These are phyloP conservation scores for Galerucella calmariensis DNA, from an alignment of 2,888 invertebrate genomes.

Conservation along the genomic window DNA sequence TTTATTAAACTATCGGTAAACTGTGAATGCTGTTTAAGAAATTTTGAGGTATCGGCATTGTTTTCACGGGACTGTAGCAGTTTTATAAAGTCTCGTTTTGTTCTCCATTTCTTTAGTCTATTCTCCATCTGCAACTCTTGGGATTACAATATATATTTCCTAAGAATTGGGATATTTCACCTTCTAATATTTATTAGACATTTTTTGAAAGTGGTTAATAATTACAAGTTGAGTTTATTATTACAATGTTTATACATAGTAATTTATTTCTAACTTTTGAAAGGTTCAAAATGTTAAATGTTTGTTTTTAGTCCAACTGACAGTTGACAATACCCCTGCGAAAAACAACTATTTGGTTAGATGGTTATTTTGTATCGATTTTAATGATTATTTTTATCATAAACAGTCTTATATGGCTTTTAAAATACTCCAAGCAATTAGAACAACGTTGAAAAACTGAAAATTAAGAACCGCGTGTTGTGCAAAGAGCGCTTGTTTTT, in stretches of 20 bases:
- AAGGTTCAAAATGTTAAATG: constrained; percentile 28
- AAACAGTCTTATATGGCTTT: too few species aligned
- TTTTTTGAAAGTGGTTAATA: neutral
- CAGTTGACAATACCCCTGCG: too few species aligned
- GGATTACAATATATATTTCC: constrained; percentile 5
- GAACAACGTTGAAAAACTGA: too few species aligned
- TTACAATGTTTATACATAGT: constrained; percentile 4
- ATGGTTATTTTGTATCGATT: too few species aligned
- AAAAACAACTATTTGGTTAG: too few species aligned
- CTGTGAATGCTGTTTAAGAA: constrained; percentile 62
- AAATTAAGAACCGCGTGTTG: too few species aligned
- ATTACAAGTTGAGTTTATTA: constrained; percentile 19
- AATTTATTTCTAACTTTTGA: constrained; percentile 21
- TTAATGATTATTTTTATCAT: too few species aligned
- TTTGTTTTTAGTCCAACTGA: constrained; percentile 17
- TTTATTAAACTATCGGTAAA: constrained; percentile 76
- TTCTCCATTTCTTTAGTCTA: constrained; percentile 51
- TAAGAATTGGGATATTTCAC: neutral
- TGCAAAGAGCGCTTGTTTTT: too few species aligned
- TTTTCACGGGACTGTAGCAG: constrained; percentile 55
- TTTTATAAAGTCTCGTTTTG: constrained; percentile 52
- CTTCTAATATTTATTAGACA: constrained; percentile 5
- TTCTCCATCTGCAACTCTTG: constrained; percentile 50
- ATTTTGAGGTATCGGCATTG: constrained; percentile 49
- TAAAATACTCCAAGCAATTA: too few species aligned